Evolutionary conservation across 2,797 vertebrate species (phyloP).

Genomic region (Fratercula arctica): DNA sequence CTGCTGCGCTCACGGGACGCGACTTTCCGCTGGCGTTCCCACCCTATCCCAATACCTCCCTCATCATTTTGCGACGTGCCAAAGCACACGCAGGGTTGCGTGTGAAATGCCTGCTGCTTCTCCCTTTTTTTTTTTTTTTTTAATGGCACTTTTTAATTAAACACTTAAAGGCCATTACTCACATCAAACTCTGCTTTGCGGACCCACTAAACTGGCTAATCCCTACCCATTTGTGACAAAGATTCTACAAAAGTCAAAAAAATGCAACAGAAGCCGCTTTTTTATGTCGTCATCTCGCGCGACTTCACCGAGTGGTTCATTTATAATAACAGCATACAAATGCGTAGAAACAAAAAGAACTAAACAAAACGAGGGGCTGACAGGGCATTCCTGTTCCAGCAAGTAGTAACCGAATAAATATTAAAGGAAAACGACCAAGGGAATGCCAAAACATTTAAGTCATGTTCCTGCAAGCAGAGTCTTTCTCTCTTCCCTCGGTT

Average conservation of each 20-base stretch:
- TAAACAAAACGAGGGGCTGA: background rate
- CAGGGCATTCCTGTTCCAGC: background rate
- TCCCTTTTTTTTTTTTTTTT: background rate
- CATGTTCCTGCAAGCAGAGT: background rate
- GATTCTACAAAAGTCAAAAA: background rate
- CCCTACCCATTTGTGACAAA: background rate
- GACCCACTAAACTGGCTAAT: background rate
- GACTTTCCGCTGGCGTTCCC: background rate
- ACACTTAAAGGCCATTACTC: background rate
- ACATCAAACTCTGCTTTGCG: background rate
- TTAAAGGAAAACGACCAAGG: background rate
- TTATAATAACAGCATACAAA: background rate
- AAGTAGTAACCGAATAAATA: conserved; percentile 4
- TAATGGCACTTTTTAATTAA: background rate
- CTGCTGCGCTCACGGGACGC: background rate
- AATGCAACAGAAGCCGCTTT: background rate
- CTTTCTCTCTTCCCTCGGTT: background rate
- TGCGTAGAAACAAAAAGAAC: background rate
- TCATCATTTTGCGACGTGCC: background rate
- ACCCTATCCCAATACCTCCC: background rate
- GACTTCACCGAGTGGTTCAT: background rate
- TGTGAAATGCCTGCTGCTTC: background rate
- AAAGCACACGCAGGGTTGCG: background rate
- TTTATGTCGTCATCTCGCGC: background rate
- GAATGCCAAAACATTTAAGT: background rate